phyloP scores from a whole-genome alignment of 2,113 vertebrate species.

The Poicephalus gulielmi region DNA sequence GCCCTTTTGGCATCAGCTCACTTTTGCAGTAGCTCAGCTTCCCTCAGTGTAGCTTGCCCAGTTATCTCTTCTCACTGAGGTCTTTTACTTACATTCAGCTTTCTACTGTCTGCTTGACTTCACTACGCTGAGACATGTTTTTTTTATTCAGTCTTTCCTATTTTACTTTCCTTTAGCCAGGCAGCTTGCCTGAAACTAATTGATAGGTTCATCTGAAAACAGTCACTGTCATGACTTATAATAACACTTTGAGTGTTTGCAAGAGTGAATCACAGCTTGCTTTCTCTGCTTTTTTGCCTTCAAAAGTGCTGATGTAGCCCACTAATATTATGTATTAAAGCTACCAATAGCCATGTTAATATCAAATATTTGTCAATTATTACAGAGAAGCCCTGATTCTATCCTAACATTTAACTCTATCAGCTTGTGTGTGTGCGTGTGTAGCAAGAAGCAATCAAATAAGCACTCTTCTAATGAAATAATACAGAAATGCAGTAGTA shows the following conservation, averaged over 20 bases:
- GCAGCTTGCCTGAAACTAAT: neutral
- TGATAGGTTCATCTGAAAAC: neutral
- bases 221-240: neutral
- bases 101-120: neutral
- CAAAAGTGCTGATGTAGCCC: neutral
- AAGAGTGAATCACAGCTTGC: neutral
- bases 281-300: neutral
- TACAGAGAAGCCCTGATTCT: neutral
- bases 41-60: neutral
- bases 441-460: neutral
- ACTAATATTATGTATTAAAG: neutral
- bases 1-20: neutral
- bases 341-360: neutral
- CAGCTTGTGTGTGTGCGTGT: neutral
- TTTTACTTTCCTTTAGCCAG: neutral
- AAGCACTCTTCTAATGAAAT: neutral
- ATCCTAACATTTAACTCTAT: neutral
- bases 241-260: neutral
- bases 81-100: neutral
- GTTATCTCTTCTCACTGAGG: neutral
- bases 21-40: neutral
- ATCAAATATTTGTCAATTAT: neutral
- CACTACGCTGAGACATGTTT: fast-evolving
- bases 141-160: neutral
- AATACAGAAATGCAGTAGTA: neutral